Evolutionary conservation across 2,113 vertebrate species (phyloP), one percentile per base, ranked within the genome.

Genomic region (Lagopus muta): DNA sequence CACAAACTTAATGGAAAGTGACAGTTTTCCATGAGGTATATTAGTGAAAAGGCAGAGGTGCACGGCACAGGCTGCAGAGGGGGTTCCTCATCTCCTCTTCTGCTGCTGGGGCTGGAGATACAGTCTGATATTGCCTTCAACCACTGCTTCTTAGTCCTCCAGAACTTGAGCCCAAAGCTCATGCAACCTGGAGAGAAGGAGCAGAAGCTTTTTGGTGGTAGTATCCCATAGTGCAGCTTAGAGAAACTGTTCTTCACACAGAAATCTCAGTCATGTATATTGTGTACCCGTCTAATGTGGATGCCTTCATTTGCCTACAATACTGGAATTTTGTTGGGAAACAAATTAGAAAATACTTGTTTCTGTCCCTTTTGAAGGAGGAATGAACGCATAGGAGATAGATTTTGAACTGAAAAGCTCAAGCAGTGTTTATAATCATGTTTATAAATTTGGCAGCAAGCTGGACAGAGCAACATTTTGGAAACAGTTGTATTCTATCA

Each of bases 391-490:
- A 70, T 57, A 83, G 27, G 19, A 36, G 69, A 75, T 66, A 54
- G 66, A 64, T 78, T 84, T 97, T 75, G 90, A 93, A 86, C 61
- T 34, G 70, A 94, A 80, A 87, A 94, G 67, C 82, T 71, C 69
- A 54, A 93, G 69, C 48, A 72, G 75, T 52, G 57, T 91, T 94
- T 91, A 78, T 81, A 86, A 91, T 90, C 43, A 28, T 57, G 65
- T 91, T 96, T 88, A 69, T 88, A 86, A 86, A 75, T 78, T 81
- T 95, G 88, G 91, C 82, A 94, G 76, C 54, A 86, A 94, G 90
- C 54, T 84, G 65, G 73, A 88, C 86, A 82, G 73, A 93, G 24
- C 21, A 93, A 42, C 61, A 42, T 93, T 93, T 92, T 94, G 69
- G 82, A 93, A 94, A 75, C 10, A 22, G 48, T 82, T 86, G 90